phyloP scores from a whole-genome alignment of 2,888 invertebrate genomes.

The Hypselothyrea guttata region DNA sequence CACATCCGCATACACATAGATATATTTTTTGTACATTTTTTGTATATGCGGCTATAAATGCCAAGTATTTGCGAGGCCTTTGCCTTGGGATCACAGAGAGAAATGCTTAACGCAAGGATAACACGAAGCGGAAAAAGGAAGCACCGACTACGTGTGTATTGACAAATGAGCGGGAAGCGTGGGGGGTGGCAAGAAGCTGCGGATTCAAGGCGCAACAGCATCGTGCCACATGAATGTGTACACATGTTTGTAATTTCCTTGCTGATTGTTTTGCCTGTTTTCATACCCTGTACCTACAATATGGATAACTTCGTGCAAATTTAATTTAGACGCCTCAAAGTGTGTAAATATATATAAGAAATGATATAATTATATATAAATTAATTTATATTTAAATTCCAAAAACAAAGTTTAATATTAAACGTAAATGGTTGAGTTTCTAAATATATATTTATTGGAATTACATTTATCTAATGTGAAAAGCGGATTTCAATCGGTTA shows the following conservation, averaged over 20 bases:
- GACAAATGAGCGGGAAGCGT: conserved; percentile 53
- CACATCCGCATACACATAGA: background rate
- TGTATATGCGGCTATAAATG: conserved; percentile 32
- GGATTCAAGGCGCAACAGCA: conserved; percentile 4
- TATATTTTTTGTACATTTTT: background rate
- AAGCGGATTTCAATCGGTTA: too few species aligned
- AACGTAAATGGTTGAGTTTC: too few species aligned
- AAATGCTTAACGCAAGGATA: conserved; percentile 42
- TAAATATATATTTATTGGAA: too few species aligned
- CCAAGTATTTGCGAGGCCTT: conserved; percentile 45
- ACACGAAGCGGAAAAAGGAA: conserved; percentile 41
- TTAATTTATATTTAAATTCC: too few species aligned
- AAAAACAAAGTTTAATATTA: too few species aligned
- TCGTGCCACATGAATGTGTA: conserved; percentile 27
- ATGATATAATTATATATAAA: too few species aligned
- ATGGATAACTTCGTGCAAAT: too few species aligned
- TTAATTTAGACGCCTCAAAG: too few species aligned
- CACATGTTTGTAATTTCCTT: conserved; percentile 74
- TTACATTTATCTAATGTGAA: too few species aligned
- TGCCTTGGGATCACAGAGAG: conserved; percentile 42
- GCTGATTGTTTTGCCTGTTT: conserved; percentile 46
- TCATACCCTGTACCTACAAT: too few species aligned
- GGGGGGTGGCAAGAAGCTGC: background rate
- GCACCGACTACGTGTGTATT: conserved; percentile 43
- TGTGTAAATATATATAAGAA: too few species aligned